phyloP scores from a whole-genome alignment of 2,888 invertebrate genomes.

The Lochmaea crataegi region DNA sequence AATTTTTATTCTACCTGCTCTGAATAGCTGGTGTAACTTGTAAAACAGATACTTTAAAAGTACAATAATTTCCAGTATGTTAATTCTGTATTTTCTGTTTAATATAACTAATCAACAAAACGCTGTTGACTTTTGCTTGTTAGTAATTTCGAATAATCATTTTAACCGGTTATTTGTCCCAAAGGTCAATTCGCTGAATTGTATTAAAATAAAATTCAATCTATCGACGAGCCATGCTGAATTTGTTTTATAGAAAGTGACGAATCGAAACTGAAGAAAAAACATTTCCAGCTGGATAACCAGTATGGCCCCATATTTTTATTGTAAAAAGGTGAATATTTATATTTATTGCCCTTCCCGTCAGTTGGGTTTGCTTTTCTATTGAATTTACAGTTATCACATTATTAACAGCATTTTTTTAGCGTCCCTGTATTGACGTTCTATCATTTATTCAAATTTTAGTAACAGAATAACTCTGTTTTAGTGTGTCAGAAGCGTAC shows the following conservation, averaged over 20 bases:
- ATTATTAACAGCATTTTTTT: too few relatives aligned
- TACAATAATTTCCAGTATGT: not conserved
- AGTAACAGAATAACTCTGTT: too few relatives aligned
- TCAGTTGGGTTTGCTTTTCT: too few relatives aligned
- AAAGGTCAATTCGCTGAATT: not conserved
- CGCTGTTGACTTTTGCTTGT: not conserved
- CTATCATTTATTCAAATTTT: too few relatives aligned
- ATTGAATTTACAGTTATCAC: too few relatives aligned
- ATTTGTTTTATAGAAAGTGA: not conserved
- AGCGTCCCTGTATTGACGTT: too few relatives aligned
- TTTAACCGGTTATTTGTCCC: not conserved
- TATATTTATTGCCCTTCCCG: too few relatives aligned
- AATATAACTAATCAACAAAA: not conserved
- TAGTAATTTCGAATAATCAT: constrained; percentile 3
- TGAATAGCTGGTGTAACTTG: not conserved
- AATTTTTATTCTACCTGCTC: too few relatives aligned
- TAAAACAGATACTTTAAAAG: not conserved
- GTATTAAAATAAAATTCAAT: constrained; percentile 5
- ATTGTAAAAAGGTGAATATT: too few relatives aligned
- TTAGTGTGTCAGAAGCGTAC: too few relatives aligned
- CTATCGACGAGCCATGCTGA: not conserved
- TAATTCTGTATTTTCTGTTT: not conserved
- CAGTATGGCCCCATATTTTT: too few relatives aligned
- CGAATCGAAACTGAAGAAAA: not conserved
- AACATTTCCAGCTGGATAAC: too few relatives aligned